Conservation (phyloP, 2,888 invertebrate genomes). For the Allacma fusca region DNA sequence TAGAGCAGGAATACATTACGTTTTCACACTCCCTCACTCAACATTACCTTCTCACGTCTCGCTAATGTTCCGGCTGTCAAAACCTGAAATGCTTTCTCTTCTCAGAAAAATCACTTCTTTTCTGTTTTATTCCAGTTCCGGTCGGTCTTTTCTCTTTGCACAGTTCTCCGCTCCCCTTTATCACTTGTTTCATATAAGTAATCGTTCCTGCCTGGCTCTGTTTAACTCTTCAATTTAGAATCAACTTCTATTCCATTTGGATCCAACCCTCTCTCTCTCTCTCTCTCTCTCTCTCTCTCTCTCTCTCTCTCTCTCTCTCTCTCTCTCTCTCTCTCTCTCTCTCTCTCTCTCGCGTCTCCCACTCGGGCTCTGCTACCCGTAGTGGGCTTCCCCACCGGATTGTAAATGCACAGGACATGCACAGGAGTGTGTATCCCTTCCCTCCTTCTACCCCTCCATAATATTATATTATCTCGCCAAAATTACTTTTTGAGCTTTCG, state of each 20-base stretch:
- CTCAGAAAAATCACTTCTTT: conserved; percentile 48
- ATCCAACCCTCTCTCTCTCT: conserved; percentile 5
- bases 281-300: neutral
- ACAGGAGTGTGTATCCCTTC: no score
- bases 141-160: neutral
- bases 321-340: no score
- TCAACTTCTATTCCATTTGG: conserved; percentile 7
- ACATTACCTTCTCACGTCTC: conserved; percentile 49
- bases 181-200: conserved; percentile 28
- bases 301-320: neutral
- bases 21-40: conserved; percentile 39
- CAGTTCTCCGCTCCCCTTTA: conserved; percentile 9
- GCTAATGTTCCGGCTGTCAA: conserved; percentile 50
- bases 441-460: neutral
- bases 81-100: conserved; percentile 46
- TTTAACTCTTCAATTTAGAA: conserved; percentile 16
- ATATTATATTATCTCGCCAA: conserved; percentile 37
- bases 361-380: no score
- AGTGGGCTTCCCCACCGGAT: no score
- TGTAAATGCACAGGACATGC: no score
- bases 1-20: conserved; percentile 21
- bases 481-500: conserved; percentile 41
- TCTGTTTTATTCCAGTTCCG: conserved; percentile 33
- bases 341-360: no score
- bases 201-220: conserved; percentile 14